These are phyloP conservation scores for Silurus aristotelis DNA, from an alignment of 2,797 vertebrate species.

Conservation along the genomic window DNA sequence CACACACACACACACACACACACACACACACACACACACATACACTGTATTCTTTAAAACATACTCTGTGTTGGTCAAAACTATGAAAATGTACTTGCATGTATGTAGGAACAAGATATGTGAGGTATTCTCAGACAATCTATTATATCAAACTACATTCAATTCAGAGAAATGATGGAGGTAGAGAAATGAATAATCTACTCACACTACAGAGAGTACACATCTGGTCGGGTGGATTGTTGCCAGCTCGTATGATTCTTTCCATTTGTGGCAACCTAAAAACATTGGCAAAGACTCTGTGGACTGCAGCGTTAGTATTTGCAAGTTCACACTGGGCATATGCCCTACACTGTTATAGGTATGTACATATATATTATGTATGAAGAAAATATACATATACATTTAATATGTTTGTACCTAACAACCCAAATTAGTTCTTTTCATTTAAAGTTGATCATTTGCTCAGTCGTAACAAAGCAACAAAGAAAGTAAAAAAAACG, in stretches of 20 bases:
- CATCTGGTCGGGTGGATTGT: slow-evolving; percentile 55
- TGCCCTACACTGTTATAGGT: background rate
- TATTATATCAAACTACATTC: slow-evolving; percentile 1
- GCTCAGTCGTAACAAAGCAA: background rate
- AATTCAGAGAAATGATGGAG: background rate
- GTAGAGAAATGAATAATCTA: background rate
- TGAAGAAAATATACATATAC: background rate
- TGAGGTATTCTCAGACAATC: background rate
- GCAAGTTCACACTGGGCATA: slow-evolving; percentile 31
- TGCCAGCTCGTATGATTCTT: slow-evolving; percentile 48
- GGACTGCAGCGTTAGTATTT: slow-evolving; percentile 46
- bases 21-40: background rate
- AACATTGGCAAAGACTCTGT: slow-evolving; percentile 29
- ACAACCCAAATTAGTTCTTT: background rate
- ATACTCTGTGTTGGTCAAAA: background rate
- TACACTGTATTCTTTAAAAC: background rate
- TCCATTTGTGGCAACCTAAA: slow-evolving; percentile 54
- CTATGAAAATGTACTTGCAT: background rate
- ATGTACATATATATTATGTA: background rate
- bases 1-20: background rate
- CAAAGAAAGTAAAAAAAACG: slow-evolving; percentile 8
- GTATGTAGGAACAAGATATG: background rate
- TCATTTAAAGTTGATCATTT: background rate
- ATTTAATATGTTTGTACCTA: background rate
- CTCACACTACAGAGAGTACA: slow-evolving; percentile 36